Base-by-base conservation (phyloP, 2,113 vertebrate genomes). In the Pyrgilauda ruficollis region DNA sequence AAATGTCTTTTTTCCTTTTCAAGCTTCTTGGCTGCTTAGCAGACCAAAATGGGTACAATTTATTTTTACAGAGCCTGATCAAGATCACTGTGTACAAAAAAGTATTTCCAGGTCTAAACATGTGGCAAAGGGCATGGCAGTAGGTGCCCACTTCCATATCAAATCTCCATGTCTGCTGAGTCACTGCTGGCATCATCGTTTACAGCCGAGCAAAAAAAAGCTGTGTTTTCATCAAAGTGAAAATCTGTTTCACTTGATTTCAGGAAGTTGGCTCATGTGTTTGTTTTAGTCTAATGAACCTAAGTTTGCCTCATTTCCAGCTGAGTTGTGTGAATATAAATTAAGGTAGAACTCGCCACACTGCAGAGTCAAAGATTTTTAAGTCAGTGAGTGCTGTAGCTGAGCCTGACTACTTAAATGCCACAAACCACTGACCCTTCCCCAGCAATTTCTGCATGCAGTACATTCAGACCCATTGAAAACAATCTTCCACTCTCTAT, bases 401-500 rank as follows among this genome's bases (percentile, higher is more conserved):
- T 0, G 4, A 77, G 59, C 15, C 61, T 79, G 69, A 82, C 33
- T 68, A 82, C 62, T 92, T 72, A 61, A 84, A 83, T 41, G 31
- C 15, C 81, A 87, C 69, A 68, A 77, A 73, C 26, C 62, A 41
- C 68, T 56, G 43, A 88, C 22, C 46, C 61, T 33, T 55, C 68
- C 26, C 56, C 69, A 89, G 76, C 44, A 78, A 37, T 22, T 70
- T 81, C 88, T 93, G 73, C 80, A 64, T 89, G 53, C 66, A 64
- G 94, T 68, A 96, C 94, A 92, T 95, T 96, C 93, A 90, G 92
- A 94, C 21, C 84, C 88, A 92, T 3, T 92, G 94, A 95, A 88
- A 96, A 84, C 79, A 75, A 77, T 91, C 90, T 86, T 56, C 63
- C 68, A 47, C 76, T 89, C 93, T 23, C 74, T 52, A 95, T 94